These are phyloP conservation scores for Neoniphon sammara DNA, from an alignment of 2,797 vertebrate species.

Conservation along the genomic window DNA sequence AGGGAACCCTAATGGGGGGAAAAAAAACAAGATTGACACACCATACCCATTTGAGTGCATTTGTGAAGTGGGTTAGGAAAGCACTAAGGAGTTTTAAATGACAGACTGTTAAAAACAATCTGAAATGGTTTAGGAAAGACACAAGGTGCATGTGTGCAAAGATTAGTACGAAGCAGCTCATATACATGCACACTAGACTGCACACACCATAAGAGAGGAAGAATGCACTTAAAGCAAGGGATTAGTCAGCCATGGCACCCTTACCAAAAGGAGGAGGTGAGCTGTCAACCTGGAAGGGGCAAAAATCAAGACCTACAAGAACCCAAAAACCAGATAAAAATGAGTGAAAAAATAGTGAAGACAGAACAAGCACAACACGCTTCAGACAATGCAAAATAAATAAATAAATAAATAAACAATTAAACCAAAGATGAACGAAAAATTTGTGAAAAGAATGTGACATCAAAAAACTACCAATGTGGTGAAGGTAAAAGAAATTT, in stretches of 20 bases:
- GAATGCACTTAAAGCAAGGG: constrained; percentile 83
- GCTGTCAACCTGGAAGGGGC: constrained; percentile 99
- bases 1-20: background rate
- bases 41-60: constrained; percentile 47
- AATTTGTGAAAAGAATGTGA: constrained; percentile 73
- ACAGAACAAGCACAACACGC: constrained; percentile 77
- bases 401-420: constrained; percentile 46
- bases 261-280: constrained; percentile 99
- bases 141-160: constrained; percentile 19
- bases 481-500: constrained; percentile 57
- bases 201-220: constrained; percentile 70
- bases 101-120: constrained; percentile 61
- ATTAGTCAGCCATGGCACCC: constrained; percentile 88
- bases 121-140: constrained; percentile 52
- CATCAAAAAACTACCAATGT: constrained; percentile 38
- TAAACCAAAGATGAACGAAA: constrained; percentile 63
- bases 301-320: constrained; percentile 99
- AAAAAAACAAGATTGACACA: constrained; percentile 49
- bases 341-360: constrained; percentile 89
- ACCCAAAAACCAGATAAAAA: constrained; percentile 98
- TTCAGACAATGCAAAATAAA: constrained; percentile 74
- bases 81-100: constrained; percentile 54
- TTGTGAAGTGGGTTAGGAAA: constrained; percentile 64
- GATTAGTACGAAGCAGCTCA: constrained; percentile 59
- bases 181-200: constrained; percentile 69